A percentile compares a stretch with the other conserved stretches of the same genome.
These are phyloP conservation scores for Okapia johnstoni DNA, from an alignment of 2,113 vertebrate genomes.

Conservation along the genomic window DNA sequence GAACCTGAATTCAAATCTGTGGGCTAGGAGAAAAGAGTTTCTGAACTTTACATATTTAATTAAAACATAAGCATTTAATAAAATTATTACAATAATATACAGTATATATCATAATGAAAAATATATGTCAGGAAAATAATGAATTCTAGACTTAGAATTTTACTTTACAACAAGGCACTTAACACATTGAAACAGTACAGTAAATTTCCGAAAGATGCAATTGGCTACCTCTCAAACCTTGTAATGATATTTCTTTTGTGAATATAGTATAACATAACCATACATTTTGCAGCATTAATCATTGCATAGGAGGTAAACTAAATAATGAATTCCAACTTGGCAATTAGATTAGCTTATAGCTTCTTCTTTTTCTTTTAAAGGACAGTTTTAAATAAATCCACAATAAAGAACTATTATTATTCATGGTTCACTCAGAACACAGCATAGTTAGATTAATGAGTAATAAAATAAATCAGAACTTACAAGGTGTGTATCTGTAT, in stretches of 20 bases:
- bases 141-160: slow-evolving; percentile 49
- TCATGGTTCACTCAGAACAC: slow-evolving; percentile 40
- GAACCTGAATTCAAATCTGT: slow-evolving; percentile 14
- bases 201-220: slow-evolving; percentile 54
- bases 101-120: slow-evolving; percentile 38
- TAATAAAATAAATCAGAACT: slow-evolving; percentile 35
- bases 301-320: slow-evolving; percentile 58
- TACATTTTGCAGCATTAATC: slow-evolving; percentile 55
- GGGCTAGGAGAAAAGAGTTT: background rate
- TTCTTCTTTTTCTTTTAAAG: slow-evolving; percentile 41
- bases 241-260: background rate
- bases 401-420: background rate
- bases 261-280: slow-evolving; percentile 10
- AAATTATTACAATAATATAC: slow-evolving; percentile 59
- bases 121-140: slow-evolving; percentile 63
- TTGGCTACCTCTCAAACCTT: background rate
- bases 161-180: slow-evolving; percentile 65
- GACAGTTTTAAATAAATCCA: slow-evolving; percentile 18
- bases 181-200: slow-evolving; percentile 70
- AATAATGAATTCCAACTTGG: slow-evolving; percentile 49
- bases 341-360: slow-evolving; percentile 29
- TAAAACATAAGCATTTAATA: slow-evolving; percentile 64
- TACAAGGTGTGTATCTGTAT: slow-evolving; percentile 23
- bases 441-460: slow-evolving; percentile 19
- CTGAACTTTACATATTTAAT: slow-evolving; percentile 41